Evolutionary conservation across 2,113 vertebrate species (phyloP), one percentile per base, ranked within the genome.

Genomic region (Melanocharis versteri): DNA sequence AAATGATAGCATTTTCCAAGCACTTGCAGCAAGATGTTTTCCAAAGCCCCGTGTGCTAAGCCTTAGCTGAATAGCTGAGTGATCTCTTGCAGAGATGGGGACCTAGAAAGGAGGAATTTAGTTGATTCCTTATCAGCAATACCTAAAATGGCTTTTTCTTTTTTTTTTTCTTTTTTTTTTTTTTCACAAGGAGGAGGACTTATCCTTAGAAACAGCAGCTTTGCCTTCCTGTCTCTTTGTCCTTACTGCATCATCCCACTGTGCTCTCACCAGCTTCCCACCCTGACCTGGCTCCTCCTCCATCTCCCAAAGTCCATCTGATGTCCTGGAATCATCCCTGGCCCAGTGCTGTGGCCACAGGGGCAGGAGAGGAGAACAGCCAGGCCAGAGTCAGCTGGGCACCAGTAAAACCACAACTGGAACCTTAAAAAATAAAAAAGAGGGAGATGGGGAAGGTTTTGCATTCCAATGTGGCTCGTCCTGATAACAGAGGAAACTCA

Each of bases 1-100:
- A 72, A 95, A 90, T 8, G 66, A 77, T 13, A 72, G 62, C 83
- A 22, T 95, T 96, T 95, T 50, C 94, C 93, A 48, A 76, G 76
- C 68, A 45, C 87, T 96, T 83, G 37, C 71, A 89, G 71, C 58
- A 72, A 31, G 71, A 90, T 48, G 54, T 70, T 92, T 92, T 94
- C 68, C 81, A 65, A 91, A 94, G 69, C 39, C 39, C 18, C 0
- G 0, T 31, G 62, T 58, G 39, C 33, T 77, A 72, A 77, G 69
- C 64, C 64, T 73, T 7, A 27, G 62, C 64, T 73, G 81, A 93
- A 93, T 21, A 65, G 60, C 62, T 62, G 72, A 78, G 50, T 9
- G 50, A 90, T 80, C 54, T 89, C 80, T 90, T 69, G 68, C 68
- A 73, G 87, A 87, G 89, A 81, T 20, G 39, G 35, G 77, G 39